Evolutionary conservation across 2,797 vertebrate genomes (phyloP), one percentile per base, ranked within the genome.

Genomic region (Tarsius wallacei): DNA sequence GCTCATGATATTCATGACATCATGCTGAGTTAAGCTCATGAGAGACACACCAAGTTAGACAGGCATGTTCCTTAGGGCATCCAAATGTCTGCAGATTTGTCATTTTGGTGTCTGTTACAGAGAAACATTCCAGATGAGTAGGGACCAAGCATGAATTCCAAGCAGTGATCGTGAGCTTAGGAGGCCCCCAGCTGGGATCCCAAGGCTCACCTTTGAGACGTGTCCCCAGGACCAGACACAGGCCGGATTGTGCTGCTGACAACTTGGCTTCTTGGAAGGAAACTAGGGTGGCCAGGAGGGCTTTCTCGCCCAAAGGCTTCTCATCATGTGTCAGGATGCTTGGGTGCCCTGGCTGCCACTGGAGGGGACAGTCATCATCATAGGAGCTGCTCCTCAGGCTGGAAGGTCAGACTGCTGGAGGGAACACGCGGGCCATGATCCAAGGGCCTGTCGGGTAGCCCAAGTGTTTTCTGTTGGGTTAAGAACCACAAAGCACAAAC

Each of bases 391-490:
- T 95, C 70, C 42, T 93, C 66, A 76, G 74, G 24, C 51, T 53
- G 12, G n/a, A 95, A 98, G 96, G 97, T 94, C 96, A 95, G 47
- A 22, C 51, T 78, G 71, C 89, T 66, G 14, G 61, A 95, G 85
- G 94, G 78, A 78, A 42, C 28, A n/a, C 1, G 15, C 3, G 5
- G 74, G 87, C 86, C 77, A 74, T 33, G n/a, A 33, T 17, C 84
- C 90, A 87, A 33, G 6, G 16, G 59, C 68, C 81, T 24, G 3
- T 83, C 87, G 73, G 85, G 66, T 28, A 83, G 90, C 31, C 63
- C 51, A 16, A 11, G 47, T 22, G 24, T 57, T 87, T 93, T 57
- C 86, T 68, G 36, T 47, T 77, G 55, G 24, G 16, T 28, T 66
- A 85, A 9, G 70, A 76, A 70, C 70, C 70, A 91, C 71, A 59